Conservation (phyloP, 2,113 vertebrate species). For the Theristicus caerulescens region DNA sequence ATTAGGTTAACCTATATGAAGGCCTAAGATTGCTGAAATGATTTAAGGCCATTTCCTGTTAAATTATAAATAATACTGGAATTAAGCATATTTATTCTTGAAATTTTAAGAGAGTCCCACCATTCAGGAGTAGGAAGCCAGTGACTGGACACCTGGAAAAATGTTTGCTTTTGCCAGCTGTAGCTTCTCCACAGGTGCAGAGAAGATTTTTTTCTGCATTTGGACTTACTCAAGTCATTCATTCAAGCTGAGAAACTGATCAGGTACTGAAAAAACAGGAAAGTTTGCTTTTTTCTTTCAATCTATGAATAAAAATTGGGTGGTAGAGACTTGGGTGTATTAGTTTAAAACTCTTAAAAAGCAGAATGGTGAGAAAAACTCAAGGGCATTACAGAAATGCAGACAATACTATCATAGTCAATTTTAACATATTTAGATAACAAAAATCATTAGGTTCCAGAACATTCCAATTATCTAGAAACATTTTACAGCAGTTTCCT, state of each 20-base stretch:
- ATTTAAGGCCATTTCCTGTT: background rate
- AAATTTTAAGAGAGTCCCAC: background rate
- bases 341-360: background rate
- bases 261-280: background rate
- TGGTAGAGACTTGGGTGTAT: background rate
- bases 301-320: background rate
- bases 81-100: background rate
- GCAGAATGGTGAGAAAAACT: background rate
- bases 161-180: constrained; percentile 49
- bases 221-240: background rate
- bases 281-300: background rate
- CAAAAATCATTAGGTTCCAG: background rate
- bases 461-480: background rate
- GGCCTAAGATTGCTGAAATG: constrained; percentile 1
- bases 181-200: constrained; percentile 36
- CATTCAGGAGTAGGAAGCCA: background rate
- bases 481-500: background rate
- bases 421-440: background rate
- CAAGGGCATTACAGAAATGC: background rate
- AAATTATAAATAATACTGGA: constrained; percentile 23
- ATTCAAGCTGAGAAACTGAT: constrained; percentile 4
- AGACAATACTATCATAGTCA: background rate
- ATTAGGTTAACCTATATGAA: background rate
- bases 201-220: background rate
- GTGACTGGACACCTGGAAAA: constrained; percentile 41